phyloP scores from a whole-genome alignment of 2,888 invertebrate species.

The Spisula solida region DNA sequence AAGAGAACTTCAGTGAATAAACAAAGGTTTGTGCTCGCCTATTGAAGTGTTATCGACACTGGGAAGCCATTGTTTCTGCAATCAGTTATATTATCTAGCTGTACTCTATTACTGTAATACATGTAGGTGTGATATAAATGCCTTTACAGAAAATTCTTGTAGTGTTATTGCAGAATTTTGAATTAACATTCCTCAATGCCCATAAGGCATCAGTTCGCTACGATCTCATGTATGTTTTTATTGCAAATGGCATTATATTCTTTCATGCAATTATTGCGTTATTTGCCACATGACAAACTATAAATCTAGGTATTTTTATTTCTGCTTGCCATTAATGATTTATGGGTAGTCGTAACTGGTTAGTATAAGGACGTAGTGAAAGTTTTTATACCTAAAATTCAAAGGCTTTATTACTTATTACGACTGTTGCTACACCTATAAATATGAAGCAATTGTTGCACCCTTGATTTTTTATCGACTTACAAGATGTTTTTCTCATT shows the following conservation, averaged over 20 bases:
- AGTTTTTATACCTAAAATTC: background rate
- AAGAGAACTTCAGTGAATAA: background rate
- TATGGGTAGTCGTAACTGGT: conserved; percentile 6
- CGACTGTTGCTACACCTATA: background rate
- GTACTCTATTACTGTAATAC: background rate
- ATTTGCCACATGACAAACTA: background rate
- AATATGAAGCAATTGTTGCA: background rate
- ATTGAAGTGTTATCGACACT: background rate
- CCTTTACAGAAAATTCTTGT: background rate
- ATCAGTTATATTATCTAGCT: background rate
- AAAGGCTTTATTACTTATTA: conserved; percentile 8
- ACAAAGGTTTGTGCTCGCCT: background rate
- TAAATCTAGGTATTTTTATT: background rate
- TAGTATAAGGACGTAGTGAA: background rate
- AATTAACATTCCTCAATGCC: background rate
- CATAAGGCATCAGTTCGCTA: background rate
- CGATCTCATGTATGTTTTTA: background rate
- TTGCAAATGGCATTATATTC: background rate
- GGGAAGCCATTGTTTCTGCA: background rate
- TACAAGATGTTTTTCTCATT: background rate
- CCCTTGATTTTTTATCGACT: background rate
- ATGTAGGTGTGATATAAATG: background rate
- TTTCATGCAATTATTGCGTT: background rate
- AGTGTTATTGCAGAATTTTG: background rate
- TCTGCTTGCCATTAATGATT: background rate